Percentiles rank a stretch among this genome's conserved stretches.
Evolutionary conservation across 2,888 invertebrate genomes (phyloP).

Genomic region (Ennomos erosarius): DNA sequence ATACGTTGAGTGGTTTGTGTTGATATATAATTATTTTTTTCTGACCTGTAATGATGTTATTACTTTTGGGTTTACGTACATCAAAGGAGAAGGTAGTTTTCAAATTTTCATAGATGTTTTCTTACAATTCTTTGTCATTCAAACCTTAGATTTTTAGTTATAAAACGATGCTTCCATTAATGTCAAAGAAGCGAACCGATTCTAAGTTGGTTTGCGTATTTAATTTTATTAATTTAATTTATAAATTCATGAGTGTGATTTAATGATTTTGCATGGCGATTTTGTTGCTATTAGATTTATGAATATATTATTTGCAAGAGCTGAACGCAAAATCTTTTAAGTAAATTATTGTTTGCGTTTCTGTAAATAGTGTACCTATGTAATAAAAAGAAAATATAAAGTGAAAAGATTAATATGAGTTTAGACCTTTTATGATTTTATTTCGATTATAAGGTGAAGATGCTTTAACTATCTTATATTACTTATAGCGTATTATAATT

Average conservation of each 20-base stretch:
- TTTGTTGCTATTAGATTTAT: constrained; percentile 75
- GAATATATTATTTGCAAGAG: constrained; percentile 65
- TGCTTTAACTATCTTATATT: constrained; percentile 85
- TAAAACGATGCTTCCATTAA: constrained; percentile 84
- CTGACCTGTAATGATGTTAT: constrained; percentile 40
- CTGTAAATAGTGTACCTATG: constrained; percentile 77
- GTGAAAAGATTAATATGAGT: constrained; percentile 70
- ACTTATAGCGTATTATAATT: constrained; percentile 83
- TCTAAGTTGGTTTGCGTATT: constrained; percentile 79
- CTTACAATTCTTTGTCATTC: constrained; percentile 31
- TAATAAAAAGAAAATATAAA: constrained; percentile 65
- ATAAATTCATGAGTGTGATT: constrained; percentile 80
- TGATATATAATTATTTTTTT: constrained; percentile 44
- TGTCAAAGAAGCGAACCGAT: constrained; percentile 83
- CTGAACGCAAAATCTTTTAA: constrained; percentile 69
- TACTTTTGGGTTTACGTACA: constrained; percentile 55
- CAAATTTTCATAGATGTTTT: constrained; percentile 12
- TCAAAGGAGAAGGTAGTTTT: constrained; percentile 29
- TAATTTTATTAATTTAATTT: constrained; percentile 76
- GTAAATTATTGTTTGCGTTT: constrained; percentile 77
- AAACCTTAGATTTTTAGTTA: constrained; percentile 71
- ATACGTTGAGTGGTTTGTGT: constrained; percentile 71
- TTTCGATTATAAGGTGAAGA: constrained; percentile 83
- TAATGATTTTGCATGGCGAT: constrained; percentile 83
- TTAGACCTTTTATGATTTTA: constrained; percentile 80